A percentile compares a stretch with the other conserved stretches of the same genome.
Evolutionary conservation across 2,797 vertebrate species (phyloP).

Genomic region (Paratrypauchen microcephalus): DNA sequence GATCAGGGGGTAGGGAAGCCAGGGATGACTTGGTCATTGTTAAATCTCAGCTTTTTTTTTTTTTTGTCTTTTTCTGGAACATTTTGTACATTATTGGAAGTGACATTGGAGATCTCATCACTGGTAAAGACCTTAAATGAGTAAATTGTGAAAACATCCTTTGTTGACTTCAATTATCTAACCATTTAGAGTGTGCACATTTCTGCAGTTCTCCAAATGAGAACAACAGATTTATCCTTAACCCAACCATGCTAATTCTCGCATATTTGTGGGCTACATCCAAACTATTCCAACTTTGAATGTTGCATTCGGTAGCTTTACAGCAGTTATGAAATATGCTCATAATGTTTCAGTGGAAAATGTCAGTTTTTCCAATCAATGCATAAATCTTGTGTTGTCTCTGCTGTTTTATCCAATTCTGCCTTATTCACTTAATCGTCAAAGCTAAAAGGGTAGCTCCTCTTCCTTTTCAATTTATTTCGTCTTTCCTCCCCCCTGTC

Average conservation of each 20-base stretch:
- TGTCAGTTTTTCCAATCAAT: conserved; percentile 38
- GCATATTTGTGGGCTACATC: conserved; percentile 36
- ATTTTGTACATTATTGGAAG: conserved; percentile 56
- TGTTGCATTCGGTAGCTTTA: conserved; percentile 17
- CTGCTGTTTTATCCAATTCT: conserved; percentile 10
- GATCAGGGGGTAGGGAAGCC: conserved; percentile 49
- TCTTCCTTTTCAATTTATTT: conserved; percentile 46
- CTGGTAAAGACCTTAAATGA: no score
- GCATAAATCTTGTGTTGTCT: conserved; percentile 40
- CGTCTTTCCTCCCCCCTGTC: conserved; percentile 60
- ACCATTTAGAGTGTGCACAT: conserved; percentile 12
- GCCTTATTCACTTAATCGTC: conserved; percentile 12
- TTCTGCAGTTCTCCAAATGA: conserved; percentile 51
- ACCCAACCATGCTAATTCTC: conserved; percentile 37
- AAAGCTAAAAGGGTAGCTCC: conserved; percentile 20
- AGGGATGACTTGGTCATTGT: conserved; percentile 39
- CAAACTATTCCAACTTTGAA: conserved; percentile 33
- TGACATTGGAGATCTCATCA: conserved; percentile 56
- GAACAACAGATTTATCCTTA: conserved; percentile 47
- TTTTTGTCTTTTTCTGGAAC: conserved; percentile 39
- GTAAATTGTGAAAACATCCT: conserved; percentile 4
- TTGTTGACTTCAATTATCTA: conserved; percentile 57
- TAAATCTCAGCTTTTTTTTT: conserved; percentile 62
- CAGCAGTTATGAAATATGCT: conserved; percentile 29
- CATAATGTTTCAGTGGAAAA: conserved; percentile 52